Conservation (phyloP, 2,797 vertebrate genomes). For the Buceros bicornis region DNA sequence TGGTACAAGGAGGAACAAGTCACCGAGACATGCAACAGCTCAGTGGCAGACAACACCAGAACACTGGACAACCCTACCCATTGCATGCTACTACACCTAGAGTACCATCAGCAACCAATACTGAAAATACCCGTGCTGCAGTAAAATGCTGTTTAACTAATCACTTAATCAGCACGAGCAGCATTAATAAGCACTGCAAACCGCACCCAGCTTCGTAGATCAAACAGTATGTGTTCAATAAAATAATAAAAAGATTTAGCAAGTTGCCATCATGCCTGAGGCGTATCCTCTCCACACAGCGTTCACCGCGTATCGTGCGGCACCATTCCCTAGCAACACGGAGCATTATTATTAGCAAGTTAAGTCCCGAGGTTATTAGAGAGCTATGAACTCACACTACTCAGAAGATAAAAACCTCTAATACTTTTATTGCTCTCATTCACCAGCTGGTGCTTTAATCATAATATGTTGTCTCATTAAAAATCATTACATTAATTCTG, state of each 20-base stretch:
- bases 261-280: not conserved
- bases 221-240: not conserved
- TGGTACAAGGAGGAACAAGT: not conserved
- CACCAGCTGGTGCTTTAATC: constrained; percentile 26
- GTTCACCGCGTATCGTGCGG: not conserved
- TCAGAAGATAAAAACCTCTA: not conserved
- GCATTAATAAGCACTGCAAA: not conserved
- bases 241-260: not conserved
- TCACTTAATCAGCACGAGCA: not conserved
- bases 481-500: constrained; percentile 27
- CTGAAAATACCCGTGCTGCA: not conserved
- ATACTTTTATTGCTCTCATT: constrained; percentile 34
- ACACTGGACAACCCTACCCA: not conserved
- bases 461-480: constrained; percentile 22
- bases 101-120: not conserved
- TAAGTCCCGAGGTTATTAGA: constrained; percentile 34
- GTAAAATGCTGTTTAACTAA: not conserved
- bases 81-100: not conserved
- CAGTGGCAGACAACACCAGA: not conserved
- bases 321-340: constrained; percentile 54
- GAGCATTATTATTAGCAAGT: constrained; percentile 29
- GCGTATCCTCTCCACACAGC: not conserved
- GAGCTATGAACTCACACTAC: not conserved
- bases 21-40: not conserved
- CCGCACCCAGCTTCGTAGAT: not conserved